Conservation (phyloP, 2,797 vertebrate genomes). For the Onychomys torridus region DNA sequence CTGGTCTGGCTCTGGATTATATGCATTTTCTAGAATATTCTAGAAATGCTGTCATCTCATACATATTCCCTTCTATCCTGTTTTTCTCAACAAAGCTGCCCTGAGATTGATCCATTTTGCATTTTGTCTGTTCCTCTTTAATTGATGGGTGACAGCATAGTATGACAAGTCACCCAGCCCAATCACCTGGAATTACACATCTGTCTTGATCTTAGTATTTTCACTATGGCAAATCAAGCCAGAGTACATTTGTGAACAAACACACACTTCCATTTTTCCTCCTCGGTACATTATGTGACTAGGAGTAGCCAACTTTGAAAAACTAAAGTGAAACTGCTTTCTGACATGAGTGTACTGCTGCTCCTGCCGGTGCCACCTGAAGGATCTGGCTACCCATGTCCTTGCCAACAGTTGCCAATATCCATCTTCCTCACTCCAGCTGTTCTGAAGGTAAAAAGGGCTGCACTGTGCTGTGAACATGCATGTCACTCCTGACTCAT, state of each 20-base stretch:
- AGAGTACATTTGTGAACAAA: not conserved
- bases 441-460: not conserved
- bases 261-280: not conserved
- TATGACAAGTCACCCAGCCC: too few species aligned
- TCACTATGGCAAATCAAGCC: not conserved
- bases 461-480: not conserved
- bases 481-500: not conserved
- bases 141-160: not conserved
- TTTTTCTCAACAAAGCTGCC: not conserved
- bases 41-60: not conserved
- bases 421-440: not conserved
- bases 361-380: fast-evolving
- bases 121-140: not conserved
- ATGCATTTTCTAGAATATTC: conserved; percentile 20
- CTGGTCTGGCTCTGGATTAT: not conserved
- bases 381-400: not conserved
- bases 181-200: not conserved
- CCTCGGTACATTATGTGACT: not conserved
- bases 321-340: not conserved
- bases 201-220: not conserved
- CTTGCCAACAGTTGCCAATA: not conserved
- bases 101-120: not conserved
- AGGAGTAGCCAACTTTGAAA: not conserved
- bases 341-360: not conserved
- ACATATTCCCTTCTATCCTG: not conserved